Evolutionary conservation across 1,140 invertebrate species (phyloP), one percentile per base, ranked within the genome.

Genomic region (Cherax destructor): DNA sequence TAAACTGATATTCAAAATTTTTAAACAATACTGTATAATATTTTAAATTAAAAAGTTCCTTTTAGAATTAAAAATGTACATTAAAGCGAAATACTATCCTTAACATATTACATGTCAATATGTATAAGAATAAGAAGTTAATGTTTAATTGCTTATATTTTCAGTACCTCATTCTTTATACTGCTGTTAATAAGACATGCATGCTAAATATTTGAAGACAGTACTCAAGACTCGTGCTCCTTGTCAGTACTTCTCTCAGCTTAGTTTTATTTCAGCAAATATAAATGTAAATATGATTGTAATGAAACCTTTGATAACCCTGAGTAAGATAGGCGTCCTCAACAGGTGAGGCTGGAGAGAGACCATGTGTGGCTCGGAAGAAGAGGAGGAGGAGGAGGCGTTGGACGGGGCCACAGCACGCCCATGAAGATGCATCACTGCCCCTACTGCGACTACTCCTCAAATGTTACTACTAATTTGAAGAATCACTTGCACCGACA

Each of bases 321-420:
- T 89, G 87, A 89, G 79, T 89, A 89, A 89, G 87, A 65, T 18
- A 83, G 87, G 72, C 87, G 50, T 89, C 87, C 79, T 72, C 87
- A 89, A 89, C 87, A 89, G 87, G 79, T 74, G 69, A 74, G n/a
- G n/a, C 69, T 74, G 24, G 69, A 74, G 69, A 74, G 69, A 74
- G 69, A 74, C n/a, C 69, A 74, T 30, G 69, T 89, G 87, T 89
- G 87, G 87, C 49, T 50, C 76, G 87, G 87, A 24, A 83, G 80
- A 59, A 89, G 87, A 89, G 87, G 79, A 89, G 65, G 61, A n/a
- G 49, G 87, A 83, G 87, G 69, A 89, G 79, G 59, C n/a, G 50
- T 30, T 18, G 85, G 85, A 77, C 85, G 85, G 13, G 83, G 69
- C 65, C 47, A 52, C 83, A 56, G 4, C 13, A 52, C 83, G 47